Conservation (phyloP, 2,113 vertebrate genomes). For the Pao palembangensis region DNA sequence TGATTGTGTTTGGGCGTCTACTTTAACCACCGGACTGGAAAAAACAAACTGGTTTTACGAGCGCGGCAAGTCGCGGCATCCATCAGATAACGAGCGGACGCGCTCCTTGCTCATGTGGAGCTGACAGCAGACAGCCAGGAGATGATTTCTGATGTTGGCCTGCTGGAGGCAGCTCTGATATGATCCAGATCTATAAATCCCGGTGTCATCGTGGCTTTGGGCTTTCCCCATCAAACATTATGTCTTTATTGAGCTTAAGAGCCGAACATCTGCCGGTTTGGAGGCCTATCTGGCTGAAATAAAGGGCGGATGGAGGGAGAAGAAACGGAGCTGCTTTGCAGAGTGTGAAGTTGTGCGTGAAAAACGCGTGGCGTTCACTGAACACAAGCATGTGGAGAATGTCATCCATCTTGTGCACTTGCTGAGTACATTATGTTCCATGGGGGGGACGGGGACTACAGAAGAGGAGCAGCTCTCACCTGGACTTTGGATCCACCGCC, state of each 20-base stretch:
- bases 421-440: conserved; percentile 5
- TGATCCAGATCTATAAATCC: conserved; percentile 35
- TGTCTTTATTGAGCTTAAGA: conserved; percentile 47
- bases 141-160: conserved; percentile 21
- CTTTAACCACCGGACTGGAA: not conserved
- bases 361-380: not conserved
- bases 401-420: not conserved
- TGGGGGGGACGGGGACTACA: no score
- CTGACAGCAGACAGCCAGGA: not conserved
- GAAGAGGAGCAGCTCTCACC: conserved; percentile 70
- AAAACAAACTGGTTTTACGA: not conserved
- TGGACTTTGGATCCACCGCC: conserved; percentile 94
- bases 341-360: conserved; percentile 20
- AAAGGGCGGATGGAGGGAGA: conserved; percentile 55
- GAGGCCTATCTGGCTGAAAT: conserved; percentile 10
- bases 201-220: conserved; percentile 24
- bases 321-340: conserved; percentile 30
- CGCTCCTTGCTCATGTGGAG: not conserved
- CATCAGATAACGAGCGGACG: no score
- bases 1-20: no score
- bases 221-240: conserved; percentile 59
- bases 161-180: conserved; percentile 24
- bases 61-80: no score
- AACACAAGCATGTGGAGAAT: conserved; percentile 11
- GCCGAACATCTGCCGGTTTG: conserved; percentile 56